Percentiles rank a stretch among this genome's conserved stretches.
Evolutionary conservation across 1,140 invertebrate species (phyloP).

Genomic region (Zaprionus africanus): DNA sequence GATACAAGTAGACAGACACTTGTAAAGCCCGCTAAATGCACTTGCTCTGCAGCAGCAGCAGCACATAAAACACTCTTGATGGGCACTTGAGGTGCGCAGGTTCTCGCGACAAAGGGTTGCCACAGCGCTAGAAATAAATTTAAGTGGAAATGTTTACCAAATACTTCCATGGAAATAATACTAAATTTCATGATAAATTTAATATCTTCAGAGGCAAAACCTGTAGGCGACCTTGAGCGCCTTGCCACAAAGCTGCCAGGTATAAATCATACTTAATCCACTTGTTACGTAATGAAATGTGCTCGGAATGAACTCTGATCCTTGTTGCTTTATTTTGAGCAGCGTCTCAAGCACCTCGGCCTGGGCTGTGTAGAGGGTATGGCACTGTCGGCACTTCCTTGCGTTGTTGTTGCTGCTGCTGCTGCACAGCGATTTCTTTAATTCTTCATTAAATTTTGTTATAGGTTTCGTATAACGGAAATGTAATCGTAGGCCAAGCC

Average conservation of each 20-base stretch:
- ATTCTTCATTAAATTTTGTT: slow-evolving; percentile 36
- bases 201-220: neutral
- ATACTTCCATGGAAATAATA: neutral
- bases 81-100: neutral
- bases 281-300: neutral
- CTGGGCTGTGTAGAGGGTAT: slow-evolving; percentile 15
- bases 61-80: neutral
- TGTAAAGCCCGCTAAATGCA: slow-evolving; percentile 28
- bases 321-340: slow-evolving; percentile 6
- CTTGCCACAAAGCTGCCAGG: neutral
- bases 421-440: slow-evolving; percentile 15
- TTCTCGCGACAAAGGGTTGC: neutral
- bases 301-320: slow-evolving; percentile 1
- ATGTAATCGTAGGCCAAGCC: slow-evolving; percentile 42
- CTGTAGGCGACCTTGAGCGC: neutral
- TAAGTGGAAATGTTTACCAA: neutral
- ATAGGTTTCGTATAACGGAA: slow-evolving; percentile 58
- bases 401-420: slow-evolving; percentile 5
- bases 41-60: neutral
- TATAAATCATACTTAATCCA: neutral
- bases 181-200: neutral
- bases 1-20: slow-evolving; percentile 16
- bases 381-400: slow-evolving; percentile 4
- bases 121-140: no score
- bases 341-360: slow-evolving; percentile 15